Evolutionary conservation across 1,140 invertebrate species (phyloP).

Genomic region (Drosophila willistoni): DNA sequence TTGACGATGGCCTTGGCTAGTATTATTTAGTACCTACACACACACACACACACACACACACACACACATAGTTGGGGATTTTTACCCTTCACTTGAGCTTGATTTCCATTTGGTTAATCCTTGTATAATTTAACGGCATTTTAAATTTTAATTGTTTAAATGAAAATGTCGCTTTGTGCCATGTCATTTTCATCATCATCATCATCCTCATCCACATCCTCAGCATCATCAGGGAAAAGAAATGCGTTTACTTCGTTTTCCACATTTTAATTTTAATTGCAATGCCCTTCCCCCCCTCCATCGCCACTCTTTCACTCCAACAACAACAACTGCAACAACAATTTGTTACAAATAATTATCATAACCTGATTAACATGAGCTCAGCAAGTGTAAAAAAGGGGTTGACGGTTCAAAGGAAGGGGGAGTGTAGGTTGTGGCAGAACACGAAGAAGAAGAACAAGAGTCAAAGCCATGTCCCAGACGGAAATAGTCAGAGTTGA

Average conservation of each 20-base stretch:
- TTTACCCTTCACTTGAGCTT: neutral
- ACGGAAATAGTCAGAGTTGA: conserved; percentile 47
- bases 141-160: conserved; percentile 83
- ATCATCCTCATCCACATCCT: too few relatives aligned
- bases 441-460: neutral
- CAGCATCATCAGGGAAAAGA: conserved; percentile 4
- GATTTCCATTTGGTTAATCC: conserved; percentile 65
- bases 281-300: conserved; percentile 27
- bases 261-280: conserved; percentile 79
- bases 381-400: conserved; percentile 36
- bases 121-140: conserved; percentile 83
- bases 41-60: too few relatives aligned
- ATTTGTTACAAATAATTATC: conserved; percentile 83
- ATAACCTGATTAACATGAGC: conserved; percentile 83
- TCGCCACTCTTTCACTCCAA: neutral
- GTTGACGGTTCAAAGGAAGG: neutral
- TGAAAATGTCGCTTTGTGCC: conserved; percentile 75
- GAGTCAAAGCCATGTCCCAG: conserved; percentile 15
- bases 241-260: conserved; percentile 66
- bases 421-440: neutral
- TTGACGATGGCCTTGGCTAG: conserved; percentile 40
- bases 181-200: conserved; percentile 67
- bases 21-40: neutral
- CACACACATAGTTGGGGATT: neutral
- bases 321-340: conserved; percentile 44